Conservation (phyloP, 2,797 vertebrate species). For the Rhynchotus rufescens region DNA sequence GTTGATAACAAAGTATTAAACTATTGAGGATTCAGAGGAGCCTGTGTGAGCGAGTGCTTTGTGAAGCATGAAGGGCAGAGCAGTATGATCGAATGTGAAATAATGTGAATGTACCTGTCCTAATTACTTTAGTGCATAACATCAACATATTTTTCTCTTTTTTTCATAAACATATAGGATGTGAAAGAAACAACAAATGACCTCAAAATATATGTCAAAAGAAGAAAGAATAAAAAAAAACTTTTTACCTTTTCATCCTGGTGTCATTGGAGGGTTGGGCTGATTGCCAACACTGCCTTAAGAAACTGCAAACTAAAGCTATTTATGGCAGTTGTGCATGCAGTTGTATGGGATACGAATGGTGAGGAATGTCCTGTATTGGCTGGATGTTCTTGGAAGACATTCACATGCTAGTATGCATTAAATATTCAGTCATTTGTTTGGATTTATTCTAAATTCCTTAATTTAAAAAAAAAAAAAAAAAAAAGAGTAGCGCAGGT, state of each 20-base stretch:
- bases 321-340: not conserved
- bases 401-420: not conserved
- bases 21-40: not conserved
- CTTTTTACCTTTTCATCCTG: not conserved
- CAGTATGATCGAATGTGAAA: fast-evolving
- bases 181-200: not conserved
- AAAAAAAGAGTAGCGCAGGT: not conserved
- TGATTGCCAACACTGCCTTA: not conserved
- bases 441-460: not conserved
- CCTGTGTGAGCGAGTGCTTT: not conserved
- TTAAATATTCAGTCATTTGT: not conserved
- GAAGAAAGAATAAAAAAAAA: not conserved
- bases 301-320: not conserved
- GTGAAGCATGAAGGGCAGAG: not conserved
- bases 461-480: not conserved
- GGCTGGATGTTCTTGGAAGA: not conserved
- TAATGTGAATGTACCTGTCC: not conserved
- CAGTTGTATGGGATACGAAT: not conserved
- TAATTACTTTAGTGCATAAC: not conserved
- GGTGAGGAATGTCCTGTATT: not conserved
- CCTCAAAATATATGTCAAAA: not conserved
- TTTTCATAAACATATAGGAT: not conserved
- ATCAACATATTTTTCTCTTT: not conserved
- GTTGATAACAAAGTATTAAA: not conserved
- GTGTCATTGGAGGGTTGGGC: not conserved